Conservation (phyloP, 2,888 invertebrate genomes). For the Carcina quercana region DNA sequence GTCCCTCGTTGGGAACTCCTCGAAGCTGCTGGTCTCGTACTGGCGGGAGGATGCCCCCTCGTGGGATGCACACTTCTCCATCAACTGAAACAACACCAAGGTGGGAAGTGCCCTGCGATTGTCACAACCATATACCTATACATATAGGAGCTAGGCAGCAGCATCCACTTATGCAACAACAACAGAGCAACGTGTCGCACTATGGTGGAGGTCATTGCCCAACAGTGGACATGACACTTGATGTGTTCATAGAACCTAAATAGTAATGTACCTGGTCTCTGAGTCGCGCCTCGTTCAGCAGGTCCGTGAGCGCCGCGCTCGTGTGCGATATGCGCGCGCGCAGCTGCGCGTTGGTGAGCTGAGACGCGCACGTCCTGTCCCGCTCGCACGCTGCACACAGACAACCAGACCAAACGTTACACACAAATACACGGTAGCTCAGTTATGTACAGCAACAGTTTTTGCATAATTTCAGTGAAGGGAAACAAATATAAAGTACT, state of each 20-base stretch:
- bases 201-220: too few species aligned
- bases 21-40: slow-evolving; percentile 10
- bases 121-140: too few species aligned
- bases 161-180: neutral
- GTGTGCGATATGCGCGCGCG: slow-evolving; percentile 14
- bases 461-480: too few species aligned
- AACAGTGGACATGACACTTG: too few species aligned
- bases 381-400: neutral
- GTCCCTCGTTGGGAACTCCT: slow-evolving; percentile 22
- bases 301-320: slow-evolving; percentile 9
- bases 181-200: neutral
- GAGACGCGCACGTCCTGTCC: slow-evolving; percentile 5
- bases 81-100: neutral
- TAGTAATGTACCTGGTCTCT: neutral
- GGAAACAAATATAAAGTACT: too few species aligned
- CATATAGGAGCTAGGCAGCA: neutral
- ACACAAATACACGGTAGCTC: too few species aligned
- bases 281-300: slow-evolving; percentile 14
- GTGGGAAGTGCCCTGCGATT: too few species aligned
- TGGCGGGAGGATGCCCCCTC: slow-evolving; percentile 1
- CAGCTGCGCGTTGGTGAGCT: slow-evolving; percentile 13
- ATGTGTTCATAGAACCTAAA: too few species aligned
- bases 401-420: too few species aligned
- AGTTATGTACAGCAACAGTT: too few species aligned
- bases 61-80: neutral